phyloP scores from a whole-genome alignment of 1,140 invertebrate species.

The Thaumatotibia leucotreta region DNA sequence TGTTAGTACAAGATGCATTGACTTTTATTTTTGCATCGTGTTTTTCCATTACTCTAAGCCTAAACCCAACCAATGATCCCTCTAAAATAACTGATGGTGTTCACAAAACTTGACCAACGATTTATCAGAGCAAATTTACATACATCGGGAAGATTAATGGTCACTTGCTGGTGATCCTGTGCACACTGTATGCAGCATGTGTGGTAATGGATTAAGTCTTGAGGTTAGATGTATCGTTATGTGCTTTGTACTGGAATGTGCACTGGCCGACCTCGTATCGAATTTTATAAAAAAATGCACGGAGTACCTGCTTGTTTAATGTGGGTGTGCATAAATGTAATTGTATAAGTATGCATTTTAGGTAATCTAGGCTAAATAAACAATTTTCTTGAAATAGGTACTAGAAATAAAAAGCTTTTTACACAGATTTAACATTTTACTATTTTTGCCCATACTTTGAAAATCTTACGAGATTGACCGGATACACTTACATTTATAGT shows the following conservation, averaged over 20 bases:
- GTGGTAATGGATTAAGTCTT: slow-evolving; percentile 12
- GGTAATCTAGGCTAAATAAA: no score
- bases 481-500: no score
- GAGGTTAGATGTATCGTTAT: slow-evolving; percentile 6
- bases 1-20: no score
- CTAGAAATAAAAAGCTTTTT: no score
- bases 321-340: no score
- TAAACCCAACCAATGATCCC: slow-evolving; percentile 23
- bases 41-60: not conserved
- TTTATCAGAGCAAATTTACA: slow-evolving; percentile 59
- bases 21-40: not conserved
- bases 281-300: not conserved
- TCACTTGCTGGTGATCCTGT: slow-evolving; percentile 20
- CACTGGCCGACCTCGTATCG: not conserved
- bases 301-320: not conserved
- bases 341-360: no score
- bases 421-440: no score
- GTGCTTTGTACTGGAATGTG: not conserved
- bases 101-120: slow-evolving; percentile 40
- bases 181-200: not conserved
- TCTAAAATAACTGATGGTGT: no score
- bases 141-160: slow-evolving; percentile 58
- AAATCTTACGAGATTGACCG: no score
- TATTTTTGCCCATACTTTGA: no score
- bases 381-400: no score